Evolutionary conservation across 2,113 vertebrate species (phyloP).

Genomic region (Plotosus lineatus): DNA sequence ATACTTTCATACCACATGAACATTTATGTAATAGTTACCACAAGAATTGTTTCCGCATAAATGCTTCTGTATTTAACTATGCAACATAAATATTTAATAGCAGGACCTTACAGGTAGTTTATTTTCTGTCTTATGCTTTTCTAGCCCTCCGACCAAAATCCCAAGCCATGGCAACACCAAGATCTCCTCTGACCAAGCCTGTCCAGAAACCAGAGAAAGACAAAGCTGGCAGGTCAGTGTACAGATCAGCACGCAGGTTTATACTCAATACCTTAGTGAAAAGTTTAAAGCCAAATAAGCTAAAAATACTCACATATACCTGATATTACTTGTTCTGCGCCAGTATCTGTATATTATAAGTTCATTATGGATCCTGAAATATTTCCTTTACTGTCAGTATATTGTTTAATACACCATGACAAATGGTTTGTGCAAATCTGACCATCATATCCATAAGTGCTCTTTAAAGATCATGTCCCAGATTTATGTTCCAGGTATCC

Average conservation of each 20-base stretch:
- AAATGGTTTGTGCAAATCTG: background rate
- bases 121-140: slow-evolving; percentile 38
- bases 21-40: background rate
- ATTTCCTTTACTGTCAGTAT: background rate
- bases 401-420: background rate
- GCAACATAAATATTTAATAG: no score
- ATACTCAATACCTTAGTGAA: background rate
- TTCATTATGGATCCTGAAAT: background rate
- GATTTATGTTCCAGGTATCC: background rate
- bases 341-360: background rate
- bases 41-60: background rate
- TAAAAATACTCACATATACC: background rate
- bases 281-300: background rate
- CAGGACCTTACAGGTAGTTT: no score
- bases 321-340: background rate
- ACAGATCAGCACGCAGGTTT: background rate
- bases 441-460: background rate
- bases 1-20: background rate
- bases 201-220: slow-evolving; percentile 64
- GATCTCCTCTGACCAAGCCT: slow-evolving; percentile 62
- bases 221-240: slow-evolving; percentile 70
- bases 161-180: slow-evolving; percentile 62
- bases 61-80: background rate
- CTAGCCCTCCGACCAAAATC: slow-evolving; percentile 69
- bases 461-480: background rate